phyloP scores from a whole-genome alignment of 2,888 invertebrate genomes.

The Andrena chrysosceles region DNA sequence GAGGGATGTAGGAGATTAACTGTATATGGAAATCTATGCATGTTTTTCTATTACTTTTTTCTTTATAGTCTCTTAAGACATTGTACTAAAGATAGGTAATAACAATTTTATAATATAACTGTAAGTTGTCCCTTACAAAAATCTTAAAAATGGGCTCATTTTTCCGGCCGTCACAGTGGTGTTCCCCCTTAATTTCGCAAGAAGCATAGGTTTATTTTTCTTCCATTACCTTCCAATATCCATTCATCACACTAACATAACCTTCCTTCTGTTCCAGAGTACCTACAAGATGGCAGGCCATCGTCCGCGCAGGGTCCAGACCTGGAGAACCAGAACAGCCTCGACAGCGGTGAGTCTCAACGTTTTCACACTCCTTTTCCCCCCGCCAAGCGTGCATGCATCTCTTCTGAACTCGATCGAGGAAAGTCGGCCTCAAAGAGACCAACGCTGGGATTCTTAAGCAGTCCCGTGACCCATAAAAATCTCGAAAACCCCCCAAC shows the following conservation, averaged over 20 bases:
- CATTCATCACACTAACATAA: not conserved
- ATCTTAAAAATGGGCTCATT: too few relatives aligned
- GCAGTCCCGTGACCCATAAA: constrained; percentile 45
- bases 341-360: constrained; percentile 79
- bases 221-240: not conserved
- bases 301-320: constrained; percentile 76
- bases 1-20: too few relatives aligned
- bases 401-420: not conserved
- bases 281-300: constrained; percentile 70
- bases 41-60: too few relatives aligned
- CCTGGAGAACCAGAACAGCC: constrained; percentile 80
- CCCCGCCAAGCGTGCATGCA: not conserved
- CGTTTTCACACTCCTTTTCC: not conserved
- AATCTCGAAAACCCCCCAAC: constrained; percentile 40
- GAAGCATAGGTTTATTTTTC: too few relatives aligned
- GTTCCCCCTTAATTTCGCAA: too few relatives aligned
- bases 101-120: too few relatives aligned
- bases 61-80: too few relatives aligned
- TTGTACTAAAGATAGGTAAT: too few relatives aligned
- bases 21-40: too few relatives aligned
- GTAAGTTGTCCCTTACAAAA: too few relatives aligned
- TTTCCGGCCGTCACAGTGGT: too few relatives aligned
- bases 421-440: not conserved
- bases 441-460: constrained; percentile 11
- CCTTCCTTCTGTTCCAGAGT: constrained; percentile 72